Percentiles rank a stretch among this genome's conserved stretches.
These are phyloP conservation scores for Coregonus ussuriensis DNA, from an alignment of 2,797 vertebrate genomes.

Conservation along the genomic window DNA sequence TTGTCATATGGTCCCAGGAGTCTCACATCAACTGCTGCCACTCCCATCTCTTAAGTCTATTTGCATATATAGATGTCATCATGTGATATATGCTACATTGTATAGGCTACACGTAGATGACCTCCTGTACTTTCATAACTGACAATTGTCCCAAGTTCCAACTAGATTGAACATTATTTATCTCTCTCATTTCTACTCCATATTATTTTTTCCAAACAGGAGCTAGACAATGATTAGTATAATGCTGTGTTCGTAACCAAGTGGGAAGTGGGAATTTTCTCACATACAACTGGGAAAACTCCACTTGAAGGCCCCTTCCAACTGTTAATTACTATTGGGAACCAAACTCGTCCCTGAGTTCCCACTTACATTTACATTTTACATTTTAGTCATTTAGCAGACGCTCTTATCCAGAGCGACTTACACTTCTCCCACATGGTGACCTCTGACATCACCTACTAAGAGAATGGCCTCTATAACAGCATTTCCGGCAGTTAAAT, in stretches of 20 bases:
- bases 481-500: too few relatives aligned
- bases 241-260: neutral
- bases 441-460: too few relatives aligned
- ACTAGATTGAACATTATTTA: slow-evolving; percentile 3
- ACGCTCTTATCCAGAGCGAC: too few relatives aligned
- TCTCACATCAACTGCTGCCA: neutral
- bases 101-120: neutral
- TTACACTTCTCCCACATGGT: too few relatives aligned
- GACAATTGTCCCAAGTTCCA: neutral
- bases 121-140: neutral
- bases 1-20: neutral
- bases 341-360: too few relatives aligned
- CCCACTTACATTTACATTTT: too few relatives aligned
- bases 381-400: too few relatives aligned
- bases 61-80: slow-evolving; percentile 6
- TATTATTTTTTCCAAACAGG: slow-evolving; percentile 40
- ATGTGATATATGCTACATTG: slow-evolving; percentile 22
- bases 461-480: too few relatives aligned
- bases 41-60: neutral
- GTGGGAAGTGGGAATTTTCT: too few relatives aligned
- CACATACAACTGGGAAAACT: too few relatives aligned
- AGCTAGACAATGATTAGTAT: slow-evolving; percentile 24
- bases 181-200: neutral
- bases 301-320: too few relatives aligned
- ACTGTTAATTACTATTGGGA: too few relatives aligned